These are phyloP conservation scores for Ethmia dodecea DNA, from an alignment of 2,888 invertebrate genomes.

Conservation along the genomic window DNA sequence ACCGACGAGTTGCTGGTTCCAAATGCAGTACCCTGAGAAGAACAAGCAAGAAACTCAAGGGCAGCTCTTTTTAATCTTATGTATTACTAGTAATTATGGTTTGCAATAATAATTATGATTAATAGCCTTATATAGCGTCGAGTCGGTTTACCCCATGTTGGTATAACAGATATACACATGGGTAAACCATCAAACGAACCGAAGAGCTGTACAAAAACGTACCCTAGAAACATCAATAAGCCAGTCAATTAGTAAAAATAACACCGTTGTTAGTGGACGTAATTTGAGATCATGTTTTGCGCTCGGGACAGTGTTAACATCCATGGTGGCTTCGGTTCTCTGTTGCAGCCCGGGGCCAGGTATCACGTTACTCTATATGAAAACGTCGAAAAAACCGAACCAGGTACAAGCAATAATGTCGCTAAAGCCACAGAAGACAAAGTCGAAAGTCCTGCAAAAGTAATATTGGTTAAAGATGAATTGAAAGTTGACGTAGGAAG, in stretches of 20 bases:
- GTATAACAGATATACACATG: no score
- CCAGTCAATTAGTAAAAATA: constrained; percentile 28
- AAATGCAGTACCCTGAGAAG: no score
- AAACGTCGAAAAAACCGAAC: constrained; percentile 9
- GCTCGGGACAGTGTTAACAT: constrained; percentile 17
- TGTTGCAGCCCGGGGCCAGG: constrained; percentile 19
- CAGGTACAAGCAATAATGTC: constrained; percentile 8
- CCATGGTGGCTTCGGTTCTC: constrained; percentile 22
- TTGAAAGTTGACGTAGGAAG: constrained; percentile 2
- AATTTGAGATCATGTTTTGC: constrained; percentile 26
- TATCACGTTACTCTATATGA: constrained; percentile 19
- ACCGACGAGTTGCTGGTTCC: no score
- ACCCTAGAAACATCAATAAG: neutral
- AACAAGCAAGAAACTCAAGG: no score
- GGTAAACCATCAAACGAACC: no score
- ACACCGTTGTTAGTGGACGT: constrained; percentile 22
- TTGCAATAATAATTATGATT: no score
- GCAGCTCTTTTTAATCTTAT: no score
- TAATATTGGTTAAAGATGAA: constrained; percentile 9
- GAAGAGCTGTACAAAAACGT: no score
- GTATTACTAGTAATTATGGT: no score
- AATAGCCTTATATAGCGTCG: no score
- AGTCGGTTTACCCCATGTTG: no score
- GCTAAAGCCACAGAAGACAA: constrained; percentile 1
- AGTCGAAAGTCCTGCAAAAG: neutral